A percentile compares a stretch with the other conserved stretches of the same genome.
Conservation (phyloP, 2,888 invertebrate genomes). For the Ennomos fuscantarius region DNA sequence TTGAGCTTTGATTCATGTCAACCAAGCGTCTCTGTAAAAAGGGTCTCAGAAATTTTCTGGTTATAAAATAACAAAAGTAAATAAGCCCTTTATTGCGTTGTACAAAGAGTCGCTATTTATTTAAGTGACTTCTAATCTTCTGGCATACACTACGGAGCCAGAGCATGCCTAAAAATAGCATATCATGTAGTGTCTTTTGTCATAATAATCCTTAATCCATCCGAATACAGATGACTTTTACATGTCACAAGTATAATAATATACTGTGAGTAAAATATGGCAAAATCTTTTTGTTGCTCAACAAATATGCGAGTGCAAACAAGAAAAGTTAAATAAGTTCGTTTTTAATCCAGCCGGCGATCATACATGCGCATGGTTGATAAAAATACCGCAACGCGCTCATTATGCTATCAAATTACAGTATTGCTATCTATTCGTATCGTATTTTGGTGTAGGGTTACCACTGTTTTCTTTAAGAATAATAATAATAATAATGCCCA, state of each 20-base stretch:
- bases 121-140: no score
- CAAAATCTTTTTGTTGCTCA: slow-evolving; percentile 14
- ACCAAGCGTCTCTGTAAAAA: no score
- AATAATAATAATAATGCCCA: no score
- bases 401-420: slow-evolving; percentile 48
- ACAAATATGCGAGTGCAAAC: slow-evolving; percentile 10
- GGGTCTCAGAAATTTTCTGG: no score
- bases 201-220: not conserved
- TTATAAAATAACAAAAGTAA: no score
- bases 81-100: no score
- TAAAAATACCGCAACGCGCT: slow-evolving; percentile 57
- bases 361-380: slow-evolving; percentile 35
- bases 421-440: slow-evolving; percentile 43
- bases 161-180: slow-evolving; percentile 1
- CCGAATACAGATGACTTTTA: slow-evolving; percentile 3
- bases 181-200: not conserved
- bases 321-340: slow-evolving; percentile 3
- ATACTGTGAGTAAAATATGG: slow-evolving; percentile 1
- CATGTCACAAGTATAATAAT: not conserved
- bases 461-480: not conserved
- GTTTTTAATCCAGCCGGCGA: slow-evolving; percentile 12
- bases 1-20: no score
- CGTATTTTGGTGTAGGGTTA: slow-evolving; percentile 12
- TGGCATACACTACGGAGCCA: no score
- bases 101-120: no score